A percentile compares a stretch with the other conserved stretches of the same genome.
These are phyloP conservation scores for Chitala chitala DNA, from an alignment of 2,113 vertebrate species.

Conservation along the genomic window DNA sequence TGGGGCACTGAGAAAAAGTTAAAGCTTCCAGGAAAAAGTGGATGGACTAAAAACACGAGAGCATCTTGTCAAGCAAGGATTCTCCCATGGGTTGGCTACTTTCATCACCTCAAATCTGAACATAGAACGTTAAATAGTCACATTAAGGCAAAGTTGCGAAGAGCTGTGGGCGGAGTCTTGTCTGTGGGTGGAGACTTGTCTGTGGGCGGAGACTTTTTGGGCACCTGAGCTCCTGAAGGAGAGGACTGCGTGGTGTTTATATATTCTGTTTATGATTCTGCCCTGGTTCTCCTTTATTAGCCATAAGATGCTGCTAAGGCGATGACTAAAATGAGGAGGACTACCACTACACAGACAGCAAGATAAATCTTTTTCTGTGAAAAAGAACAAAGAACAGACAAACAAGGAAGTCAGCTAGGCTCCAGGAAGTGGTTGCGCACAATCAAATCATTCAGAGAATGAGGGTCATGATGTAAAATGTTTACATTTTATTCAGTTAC, in stretches of 20 bases:
- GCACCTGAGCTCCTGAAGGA: neutral
- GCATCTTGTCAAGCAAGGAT: neutral
- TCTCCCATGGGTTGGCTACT: neutral
- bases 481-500: neutral
- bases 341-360: constrained; percentile 65
- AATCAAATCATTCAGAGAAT: neutral
- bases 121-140: neutral
- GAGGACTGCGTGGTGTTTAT: neutral
- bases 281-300: constrained; percentile 13
- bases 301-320: constrained; percentile 64
- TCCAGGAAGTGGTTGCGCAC: neutral
- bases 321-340: constrained; percentile 74
- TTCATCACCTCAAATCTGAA: constrained; percentile 9
- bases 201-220: neutral
- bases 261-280: neutral
- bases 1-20: too few relatives aligned
- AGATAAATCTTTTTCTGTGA: constrained; percentile 77
- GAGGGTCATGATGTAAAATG: neutral
- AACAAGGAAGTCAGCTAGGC: neutral
- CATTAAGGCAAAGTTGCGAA: neutral
- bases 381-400: neutral
- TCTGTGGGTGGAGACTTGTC: too few relatives aligned
- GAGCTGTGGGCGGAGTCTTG: neutral
- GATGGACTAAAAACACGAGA: neutral
- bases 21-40: neutral